Base-by-base conservation (phyloP, 2,888 invertebrate species). In the Lymantria monacha region DNA sequence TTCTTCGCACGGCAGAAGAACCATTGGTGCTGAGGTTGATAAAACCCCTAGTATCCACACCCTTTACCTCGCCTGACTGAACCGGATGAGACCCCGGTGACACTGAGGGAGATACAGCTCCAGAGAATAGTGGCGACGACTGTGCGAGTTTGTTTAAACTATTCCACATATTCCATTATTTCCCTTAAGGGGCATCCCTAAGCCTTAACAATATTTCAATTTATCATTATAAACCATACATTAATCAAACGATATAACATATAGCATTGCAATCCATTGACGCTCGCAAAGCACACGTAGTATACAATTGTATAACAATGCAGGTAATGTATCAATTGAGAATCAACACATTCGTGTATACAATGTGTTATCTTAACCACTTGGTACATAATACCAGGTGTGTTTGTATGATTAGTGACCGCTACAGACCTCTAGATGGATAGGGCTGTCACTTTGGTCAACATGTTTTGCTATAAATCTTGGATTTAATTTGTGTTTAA, bases 321-420 rank as follows among this genome's bases (percentile, higher is more conserved):
- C 45, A 22, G 14, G 53, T 55, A 57, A 67, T 63, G 65, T 63
- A 67, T 65, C 55, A 56, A 43, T 46, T 49, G 46, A 53, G 42
- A 60, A 51, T 60, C 54, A 53, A 53, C 60, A 65, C 58, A 57
- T 51, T 56, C 46, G 51, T 30, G 13, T 45, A 55, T 49, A 67
- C 65, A 64, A 56, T 57, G 53, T 55, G 60, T 48, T 67, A 67
- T 67, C 67, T 63, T 36, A 49, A 51, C 50, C 49, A 48, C 53
- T 56, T 53, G 59, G 46, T 51, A 31, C 31, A 30, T 45, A 47
- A 52, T 51, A 61, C 38, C 61, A 68, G 66, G 62, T 66, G 69
- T 50, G 42, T 14, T 37, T 33, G 11, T 36, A 51, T 65, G 59
- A 65, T 69, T 69, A 68, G 62, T 65, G 51, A 53, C 48, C 55